Evolutionary conservation across 1,140 invertebrate species (phyloP).

Genomic region (Cydia splendana): DNA sequence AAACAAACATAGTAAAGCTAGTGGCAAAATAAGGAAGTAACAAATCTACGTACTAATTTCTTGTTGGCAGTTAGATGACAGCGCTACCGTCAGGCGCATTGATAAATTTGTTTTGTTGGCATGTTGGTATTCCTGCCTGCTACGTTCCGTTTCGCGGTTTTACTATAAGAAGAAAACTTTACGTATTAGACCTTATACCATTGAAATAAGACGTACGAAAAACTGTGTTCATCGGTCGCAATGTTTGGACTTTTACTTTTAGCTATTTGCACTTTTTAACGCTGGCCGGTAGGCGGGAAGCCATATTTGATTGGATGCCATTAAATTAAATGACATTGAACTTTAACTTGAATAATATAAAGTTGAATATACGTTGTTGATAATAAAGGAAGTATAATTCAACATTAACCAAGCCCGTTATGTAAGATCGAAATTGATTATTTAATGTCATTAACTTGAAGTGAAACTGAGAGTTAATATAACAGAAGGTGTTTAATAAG

Average conservation of each 20-base stretch:
- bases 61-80: conserved; percentile 4
- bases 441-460: conserved; percentile 19
- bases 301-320: conserved; percentile 9
- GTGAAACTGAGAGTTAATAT: conserved; percentile 35
- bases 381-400: conserved; percentile 13
- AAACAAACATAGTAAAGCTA: not conserved
- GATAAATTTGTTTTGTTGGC: not conserved
- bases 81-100: not conserved
- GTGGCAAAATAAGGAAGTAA: not conserved
- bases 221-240: not conserved
- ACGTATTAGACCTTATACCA: not conserved
- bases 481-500: conserved; percentile 44
- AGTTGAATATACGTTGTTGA: not conserved
- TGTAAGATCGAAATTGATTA: conserved; percentile 21
- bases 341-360: not conserved
- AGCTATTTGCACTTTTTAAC: conserved; percentile 31
- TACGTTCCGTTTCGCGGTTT: conserved; percentile 20
- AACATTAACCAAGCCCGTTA: conserved; percentile 18
- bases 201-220: not conserved
- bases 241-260: conserved; percentile 30
- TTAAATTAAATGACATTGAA: not conserved
- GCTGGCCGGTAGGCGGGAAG: conserved; percentile 19
- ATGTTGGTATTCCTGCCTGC: conserved; percentile 18
- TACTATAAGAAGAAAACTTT: not conserved
- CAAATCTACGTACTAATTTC: not conserved